phyloP scores from a whole-genome alignment of 2,888 invertebrate species.

The Cepaea hortensis region DNA sequence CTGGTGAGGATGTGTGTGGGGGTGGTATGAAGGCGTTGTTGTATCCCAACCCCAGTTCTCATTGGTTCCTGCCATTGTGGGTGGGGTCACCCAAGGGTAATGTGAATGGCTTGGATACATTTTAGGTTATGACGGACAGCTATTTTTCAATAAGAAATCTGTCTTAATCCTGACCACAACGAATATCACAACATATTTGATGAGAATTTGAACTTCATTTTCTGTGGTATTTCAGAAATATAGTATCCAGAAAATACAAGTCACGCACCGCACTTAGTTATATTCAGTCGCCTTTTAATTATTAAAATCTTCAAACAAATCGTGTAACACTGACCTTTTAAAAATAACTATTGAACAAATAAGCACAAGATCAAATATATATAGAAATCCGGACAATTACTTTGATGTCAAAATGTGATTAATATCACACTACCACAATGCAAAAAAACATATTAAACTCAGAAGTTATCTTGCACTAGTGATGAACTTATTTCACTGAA shows the following conservation, averaged over 20 bases:
- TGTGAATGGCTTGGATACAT: constrained; percentile 45
- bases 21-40: constrained; percentile 16
- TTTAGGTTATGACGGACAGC: background rate
- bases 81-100: constrained; percentile 42
- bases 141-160: background rate
- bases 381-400: no score
- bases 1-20: constrained; percentile 34
- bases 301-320: no score
- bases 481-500: no score
- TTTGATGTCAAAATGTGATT: background rate
- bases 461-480: no score
- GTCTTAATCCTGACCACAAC: background rate
- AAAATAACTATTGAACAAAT: no score
- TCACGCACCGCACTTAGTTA: background rate
- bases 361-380: no score
- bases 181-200: background rate
- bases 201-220: background rate
- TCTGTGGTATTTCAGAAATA: background rate
- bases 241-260: constrained; percentile 1
- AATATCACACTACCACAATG: background rate
- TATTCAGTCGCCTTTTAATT: no score
- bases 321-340: no score
- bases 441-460: no score
- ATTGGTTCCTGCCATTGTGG: constrained; percentile 20
- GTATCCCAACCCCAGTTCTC: constrained; percentile 41